Percentiles rank a stretch among this genome's conserved stretches.
These are phyloP conservation scores for Pandemis corylana DNA, from an alignment of 2,888 invertebrate species.

Conservation along the genomic window DNA sequence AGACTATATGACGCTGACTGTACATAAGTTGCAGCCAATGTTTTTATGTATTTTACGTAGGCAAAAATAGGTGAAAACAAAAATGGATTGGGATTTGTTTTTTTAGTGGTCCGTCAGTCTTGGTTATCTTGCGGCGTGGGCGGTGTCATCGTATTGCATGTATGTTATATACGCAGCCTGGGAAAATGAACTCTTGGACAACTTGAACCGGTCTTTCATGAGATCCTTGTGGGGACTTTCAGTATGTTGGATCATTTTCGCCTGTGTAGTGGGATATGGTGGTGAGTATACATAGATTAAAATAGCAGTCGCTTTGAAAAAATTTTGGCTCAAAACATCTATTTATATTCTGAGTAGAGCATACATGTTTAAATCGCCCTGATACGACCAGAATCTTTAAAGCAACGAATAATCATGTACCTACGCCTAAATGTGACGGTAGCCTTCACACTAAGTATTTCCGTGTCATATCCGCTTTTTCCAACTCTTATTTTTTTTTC, in stretches of 20 bases:
- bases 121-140: background rate
- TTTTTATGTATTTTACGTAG: too few species aligned
- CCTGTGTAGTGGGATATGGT: conserved; percentile 64
- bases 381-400: too few species aligned
- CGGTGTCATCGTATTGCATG: background rate
- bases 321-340: background rate
- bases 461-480: too few species aligned
- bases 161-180: conserved; percentile 35
- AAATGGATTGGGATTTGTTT: background rate
- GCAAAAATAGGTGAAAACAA: too few species aligned
- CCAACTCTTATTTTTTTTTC: too few species aligned
- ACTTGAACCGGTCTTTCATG: conserved; percentile 54
- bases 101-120: conserved; percentile 9
- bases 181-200: conserved; percentile 47
- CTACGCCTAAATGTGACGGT: too few species aligned
- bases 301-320: background rate
- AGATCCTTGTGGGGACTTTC: conserved; percentile 60
- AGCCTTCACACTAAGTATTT: too few species aligned
- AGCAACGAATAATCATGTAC: too few species aligned
- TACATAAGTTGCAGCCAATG: too few species aligned
- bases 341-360: background rate
- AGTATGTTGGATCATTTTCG: conserved; percentile 63
- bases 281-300: conserved; percentile 42
- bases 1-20: too few species aligned
- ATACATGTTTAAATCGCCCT: too few species aligned